Evolutionary conservation across 2,888 invertebrate species (phyloP).

Genomic region (Pristionchus fissidentatus): DNA sequence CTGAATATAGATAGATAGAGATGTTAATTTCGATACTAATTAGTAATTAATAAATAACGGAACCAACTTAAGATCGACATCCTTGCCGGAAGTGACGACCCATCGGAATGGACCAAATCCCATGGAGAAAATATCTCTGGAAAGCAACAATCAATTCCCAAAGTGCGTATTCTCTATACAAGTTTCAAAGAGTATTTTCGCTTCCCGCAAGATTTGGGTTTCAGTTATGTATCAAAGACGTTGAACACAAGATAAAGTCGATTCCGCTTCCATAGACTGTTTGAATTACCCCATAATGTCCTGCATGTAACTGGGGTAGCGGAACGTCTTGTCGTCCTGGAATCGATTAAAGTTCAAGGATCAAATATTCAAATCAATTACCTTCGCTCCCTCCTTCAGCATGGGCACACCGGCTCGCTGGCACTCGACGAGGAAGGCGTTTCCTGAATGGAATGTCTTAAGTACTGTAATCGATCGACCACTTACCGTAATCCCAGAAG

Average conservation of each 20-base stretch:
- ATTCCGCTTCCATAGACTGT: neutral
- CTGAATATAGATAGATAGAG: constrained; percentile 54
- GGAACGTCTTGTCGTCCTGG: constrained; percentile 78
- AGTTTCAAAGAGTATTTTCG: too few species aligned
- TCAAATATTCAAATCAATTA: neutral
- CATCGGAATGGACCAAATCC: constrained; percentile 83
- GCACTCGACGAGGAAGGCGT: constrained; percentile 82
- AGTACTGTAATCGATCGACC: neutral
- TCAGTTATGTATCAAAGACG: too few species aligned
- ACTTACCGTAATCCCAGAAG: constrained; percentile 81
- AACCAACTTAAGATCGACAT: constrained; percentile 77
- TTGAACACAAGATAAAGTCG: neutral
- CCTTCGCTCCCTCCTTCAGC: constrained; percentile 73
- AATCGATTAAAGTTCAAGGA: neutral
- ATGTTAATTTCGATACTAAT: neutral
- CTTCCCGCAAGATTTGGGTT: too few species aligned
- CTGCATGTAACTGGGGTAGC: constrained; percentile 82
- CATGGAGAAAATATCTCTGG: constrained; percentile 81
- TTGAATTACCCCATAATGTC: constrained; percentile 81
- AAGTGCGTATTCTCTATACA: too few species aligned
- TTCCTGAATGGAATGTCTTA: constrained; percentile 66
- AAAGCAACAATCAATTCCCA: constrained; percentile 47
- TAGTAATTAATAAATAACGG: neutral
- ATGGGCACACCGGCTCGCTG: constrained; percentile 79
- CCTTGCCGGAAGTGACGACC: constrained; percentile 81